These are phyloP conservation scores for Clarias pachynema DNA, from an alignment of 2,797 vertebrate species.

Conservation along the genomic window DNA sequence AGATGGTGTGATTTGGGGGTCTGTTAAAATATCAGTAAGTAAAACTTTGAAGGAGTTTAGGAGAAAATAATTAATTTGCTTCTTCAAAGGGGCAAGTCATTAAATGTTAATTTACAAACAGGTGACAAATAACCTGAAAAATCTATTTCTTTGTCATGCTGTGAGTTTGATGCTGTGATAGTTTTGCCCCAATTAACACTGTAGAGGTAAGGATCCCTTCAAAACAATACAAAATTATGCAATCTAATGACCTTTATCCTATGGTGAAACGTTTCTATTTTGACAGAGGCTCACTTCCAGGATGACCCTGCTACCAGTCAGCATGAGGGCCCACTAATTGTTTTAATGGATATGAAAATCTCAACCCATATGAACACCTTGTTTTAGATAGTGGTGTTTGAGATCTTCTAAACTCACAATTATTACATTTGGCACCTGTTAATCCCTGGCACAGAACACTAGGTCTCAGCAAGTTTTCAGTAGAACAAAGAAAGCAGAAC, in stretches of 20 bases:
- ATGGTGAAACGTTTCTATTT: background rate
- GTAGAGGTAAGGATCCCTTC: background rate
- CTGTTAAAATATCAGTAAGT: background rate
- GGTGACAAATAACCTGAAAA: background rate
- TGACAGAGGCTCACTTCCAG: background rate
- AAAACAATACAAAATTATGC: background rate
- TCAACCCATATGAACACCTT: background rate
- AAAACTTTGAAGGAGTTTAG: background rate
- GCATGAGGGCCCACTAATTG: background rate
- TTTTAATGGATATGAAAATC: background rate
- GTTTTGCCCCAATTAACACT: background rate
- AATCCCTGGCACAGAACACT: background rate
- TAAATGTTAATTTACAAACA: background rate
- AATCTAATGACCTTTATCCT: background rate
- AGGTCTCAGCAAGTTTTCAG: background rate
- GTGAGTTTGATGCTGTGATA: background rate
- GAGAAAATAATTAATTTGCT: background rate
- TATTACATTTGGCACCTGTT: background rate
- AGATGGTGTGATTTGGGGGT: background rate
- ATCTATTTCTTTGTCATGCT: background rate
- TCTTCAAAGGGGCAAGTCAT: background rate
- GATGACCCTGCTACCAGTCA: background rate
- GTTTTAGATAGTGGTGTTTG: background rate
- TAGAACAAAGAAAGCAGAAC: background rate
- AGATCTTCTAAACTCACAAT: background rate